These are phyloP conservation scores for Cataglyphis hispanica DNA, from an alignment of 1,140 invertebrate genomes.

Conservation along the genomic window DNA sequence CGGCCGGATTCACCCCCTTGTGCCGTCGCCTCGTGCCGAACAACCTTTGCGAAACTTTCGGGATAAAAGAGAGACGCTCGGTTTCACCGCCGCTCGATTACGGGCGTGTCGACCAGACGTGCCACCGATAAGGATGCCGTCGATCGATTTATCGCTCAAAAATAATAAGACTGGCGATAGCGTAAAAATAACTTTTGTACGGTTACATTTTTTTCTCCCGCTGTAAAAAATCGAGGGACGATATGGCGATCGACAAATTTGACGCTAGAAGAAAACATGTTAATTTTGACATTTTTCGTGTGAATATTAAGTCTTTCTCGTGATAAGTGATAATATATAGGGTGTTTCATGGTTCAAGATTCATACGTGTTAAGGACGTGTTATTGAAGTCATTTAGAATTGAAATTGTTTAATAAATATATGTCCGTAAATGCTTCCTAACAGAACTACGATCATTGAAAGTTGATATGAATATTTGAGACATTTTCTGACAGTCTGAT, in stretches of 20 bases:
- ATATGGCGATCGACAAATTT: neutral
- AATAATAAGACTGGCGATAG: slow-evolving; percentile 29
- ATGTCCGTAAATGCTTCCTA: too few relatives aligned
- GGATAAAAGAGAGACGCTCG: slow-evolving; percentile 58
- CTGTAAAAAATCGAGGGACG: neutral
- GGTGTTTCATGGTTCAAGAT: too few relatives aligned
- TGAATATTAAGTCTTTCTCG: neutral
- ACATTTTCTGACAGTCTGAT: too few relatives aligned
- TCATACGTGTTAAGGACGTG: too few relatives aligned
- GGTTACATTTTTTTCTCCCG: neutral
- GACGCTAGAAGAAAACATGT: neutral
- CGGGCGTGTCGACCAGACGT: slow-evolving; percentile 24
- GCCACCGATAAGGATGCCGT: slow-evolving; percentile 1
- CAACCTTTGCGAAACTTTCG: slow-evolving; percentile 58
- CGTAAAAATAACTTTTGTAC: neutral
- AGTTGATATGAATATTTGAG: too few relatives aligned
- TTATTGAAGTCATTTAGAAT: too few relatives aligned
- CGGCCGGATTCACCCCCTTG: slow-evolving; percentile 67
- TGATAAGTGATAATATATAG: too few relatives aligned
- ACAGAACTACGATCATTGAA: too few relatives aligned
- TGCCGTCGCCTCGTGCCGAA: slow-evolving; percentile 34
- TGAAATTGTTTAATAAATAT: too few relatives aligned
- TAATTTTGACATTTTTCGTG: neutral
- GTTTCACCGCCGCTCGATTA: slow-evolving; percentile 58
- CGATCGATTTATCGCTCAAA: slow-evolving; percentile 48